phyloP scores from a whole-genome alignment of 35 echinoderm and acorn worm species.

The Hemicentrotus pulcherrimus region DNA sequence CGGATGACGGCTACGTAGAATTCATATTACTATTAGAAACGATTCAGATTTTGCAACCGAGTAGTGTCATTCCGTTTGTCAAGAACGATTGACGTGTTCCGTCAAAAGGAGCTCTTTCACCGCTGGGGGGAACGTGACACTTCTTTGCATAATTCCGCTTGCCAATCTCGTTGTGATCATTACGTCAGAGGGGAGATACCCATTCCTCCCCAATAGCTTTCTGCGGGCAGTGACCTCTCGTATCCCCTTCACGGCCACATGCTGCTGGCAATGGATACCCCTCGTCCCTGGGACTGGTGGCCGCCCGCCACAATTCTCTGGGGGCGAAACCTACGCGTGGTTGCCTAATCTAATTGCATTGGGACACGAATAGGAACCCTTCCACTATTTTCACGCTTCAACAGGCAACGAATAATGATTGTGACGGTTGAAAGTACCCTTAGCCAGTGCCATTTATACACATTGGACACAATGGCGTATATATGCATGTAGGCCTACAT shows the following conservation, averaged over 20 bases:
- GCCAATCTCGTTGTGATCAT: background rate
- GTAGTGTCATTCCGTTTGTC: too few relatives aligned
- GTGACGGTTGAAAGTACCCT: too few relatives aligned
- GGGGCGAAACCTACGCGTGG: background rate
- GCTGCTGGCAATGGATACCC: background rate
- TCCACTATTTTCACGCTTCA: background rate
- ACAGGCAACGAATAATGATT: background rate
- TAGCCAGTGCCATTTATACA: too few relatives aligned
- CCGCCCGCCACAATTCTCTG: background rate
- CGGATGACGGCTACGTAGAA: too few relatives aligned
- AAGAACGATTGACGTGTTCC: too few relatives aligned
- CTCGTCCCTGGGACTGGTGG: background rate
- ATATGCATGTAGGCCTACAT: too few relatives aligned
- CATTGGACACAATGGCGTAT: too few relatives aligned
- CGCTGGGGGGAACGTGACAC: background rate
- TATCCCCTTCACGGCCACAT: background rate
- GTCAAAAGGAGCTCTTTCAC: too few relatives aligned
- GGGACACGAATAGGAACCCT: background rate
- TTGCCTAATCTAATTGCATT: background rate
- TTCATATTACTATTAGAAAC: too few relatives aligned
- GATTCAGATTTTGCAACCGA: too few relatives aligned
- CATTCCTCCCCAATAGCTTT: background rate
- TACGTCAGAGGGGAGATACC: slow-evolving; percentile 29
- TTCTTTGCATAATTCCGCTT: background rate
- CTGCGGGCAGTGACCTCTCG: background rate